A percentile compares a stretch with the other conserved stretches of the same genome.
phyloP scores from a whole-genome alignment of 2,888 invertebrate species.

The Drosophila aldrichi region DNA sequence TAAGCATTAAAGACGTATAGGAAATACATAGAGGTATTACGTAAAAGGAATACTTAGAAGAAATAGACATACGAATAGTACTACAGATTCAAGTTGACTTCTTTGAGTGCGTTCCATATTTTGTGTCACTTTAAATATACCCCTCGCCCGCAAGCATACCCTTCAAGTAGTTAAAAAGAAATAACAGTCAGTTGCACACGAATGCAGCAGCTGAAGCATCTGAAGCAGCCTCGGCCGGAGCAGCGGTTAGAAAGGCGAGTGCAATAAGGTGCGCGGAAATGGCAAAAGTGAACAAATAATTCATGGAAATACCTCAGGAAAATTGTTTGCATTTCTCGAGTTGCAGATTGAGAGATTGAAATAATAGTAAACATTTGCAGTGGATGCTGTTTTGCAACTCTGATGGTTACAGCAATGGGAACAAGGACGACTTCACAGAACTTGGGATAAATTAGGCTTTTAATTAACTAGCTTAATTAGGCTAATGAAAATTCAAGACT shows the following conservation, averaged over 20 bases:
- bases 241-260: conserved; percentile 23
- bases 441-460: background rate
- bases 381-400: background rate
- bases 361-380: conserved; percentile 14
- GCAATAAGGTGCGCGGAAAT: conserved; percentile 23
- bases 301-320: conserved; percentile 37
- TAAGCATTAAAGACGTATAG: too few species aligned
- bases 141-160: background rate
- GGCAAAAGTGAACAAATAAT: conserved; percentile 46
- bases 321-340: conserved; percentile 43
- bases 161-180: conserved; percentile 1
- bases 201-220: conserved; percentile 15
- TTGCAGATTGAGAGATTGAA: conserved; percentile 1
- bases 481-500: background rate
- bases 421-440: background rate
- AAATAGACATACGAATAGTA: too few species aligned
- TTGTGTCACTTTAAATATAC: background rate
- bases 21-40: too few species aligned
- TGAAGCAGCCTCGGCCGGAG: conserved; percentile 5
- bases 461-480: background rate
- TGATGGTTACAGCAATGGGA: background rate
- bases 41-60: too few species aligned
- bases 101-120: background rate
- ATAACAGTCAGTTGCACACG: conserved; percentile 11
- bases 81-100: too few species aligned